Evolutionary conservation across 2,888 invertebrate genomes (phyloP).

Genomic region (Crossocerus cetratus): DNA sequence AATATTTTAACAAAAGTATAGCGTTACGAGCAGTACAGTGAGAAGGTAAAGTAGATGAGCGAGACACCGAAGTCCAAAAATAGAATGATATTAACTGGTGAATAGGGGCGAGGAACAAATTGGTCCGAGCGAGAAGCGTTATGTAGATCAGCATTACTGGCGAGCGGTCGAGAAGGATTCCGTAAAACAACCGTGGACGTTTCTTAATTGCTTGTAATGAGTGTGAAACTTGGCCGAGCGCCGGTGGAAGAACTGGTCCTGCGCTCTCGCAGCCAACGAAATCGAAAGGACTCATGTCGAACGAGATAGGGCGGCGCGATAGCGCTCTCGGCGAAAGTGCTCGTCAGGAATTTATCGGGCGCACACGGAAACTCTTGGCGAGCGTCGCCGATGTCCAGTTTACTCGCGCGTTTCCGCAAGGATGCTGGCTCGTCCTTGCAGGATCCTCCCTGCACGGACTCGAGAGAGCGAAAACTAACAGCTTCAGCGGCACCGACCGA

Average conservation of each 20-base stretch:
- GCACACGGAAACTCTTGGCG: slow-evolving; percentile 28
- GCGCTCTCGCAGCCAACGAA: slow-evolving; percentile 2
- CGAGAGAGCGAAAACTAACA: not conserved
- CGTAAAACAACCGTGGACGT: slow-evolving; percentile 3
- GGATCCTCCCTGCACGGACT: too few species aligned
- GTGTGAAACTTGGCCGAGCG: slow-evolving; percentile 32
- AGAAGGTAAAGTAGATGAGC: too few species aligned
- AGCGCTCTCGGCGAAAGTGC: slow-evolving; percentile 31
- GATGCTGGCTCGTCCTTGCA: not conserved
- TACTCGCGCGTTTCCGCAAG: not conserved
- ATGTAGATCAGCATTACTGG: too few species aligned
- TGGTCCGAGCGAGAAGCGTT: too few species aligned
- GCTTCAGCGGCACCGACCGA: not conserved
- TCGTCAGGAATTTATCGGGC: slow-evolving; percentile 14
- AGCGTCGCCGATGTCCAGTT: not conserved
- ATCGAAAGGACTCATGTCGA: slow-evolving; percentile 30
- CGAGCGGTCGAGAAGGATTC: too few species aligned
- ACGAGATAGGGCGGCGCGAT: slow-evolving; percentile 41
- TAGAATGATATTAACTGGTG: too few species aligned
- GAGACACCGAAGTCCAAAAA: too few species aligned
- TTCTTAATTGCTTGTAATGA: slow-evolving; percentile 44
- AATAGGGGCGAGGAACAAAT: too few species aligned
- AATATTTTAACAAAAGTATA: too few species aligned
- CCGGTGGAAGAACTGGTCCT: slow-evolving; percentile 30
- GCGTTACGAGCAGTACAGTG: too few species aligned